Conservation (phyloP, 2,113 vertebrate genomes). For the Solenodon paradoxus region DNA sequence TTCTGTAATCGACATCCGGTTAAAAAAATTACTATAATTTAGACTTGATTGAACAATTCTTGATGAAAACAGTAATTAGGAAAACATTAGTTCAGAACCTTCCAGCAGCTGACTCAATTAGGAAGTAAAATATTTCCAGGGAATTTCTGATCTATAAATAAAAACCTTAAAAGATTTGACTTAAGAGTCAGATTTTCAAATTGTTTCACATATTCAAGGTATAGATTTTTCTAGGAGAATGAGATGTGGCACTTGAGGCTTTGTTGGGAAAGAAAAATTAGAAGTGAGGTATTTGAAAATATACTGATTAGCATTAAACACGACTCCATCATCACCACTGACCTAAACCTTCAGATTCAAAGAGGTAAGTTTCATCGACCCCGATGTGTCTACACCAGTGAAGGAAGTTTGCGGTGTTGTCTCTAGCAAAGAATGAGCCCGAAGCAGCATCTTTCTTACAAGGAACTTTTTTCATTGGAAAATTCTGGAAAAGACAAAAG, state of each 20-base stretch:
- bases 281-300: not conserved
- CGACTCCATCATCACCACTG: not conserved
- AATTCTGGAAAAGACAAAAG: conserved; percentile 82
- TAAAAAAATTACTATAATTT: conserved; percentile 57
- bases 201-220: not conserved
- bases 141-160: conserved; percentile 18
- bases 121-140: not conserved
- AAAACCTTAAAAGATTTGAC: conserved; percentile 60
- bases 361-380: conserved; percentile 95
- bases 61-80: conserved; percentile 60
- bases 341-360: conserved; percentile 99
- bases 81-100: conserved; percentile 38
- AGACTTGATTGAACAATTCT: conserved; percentile 15
- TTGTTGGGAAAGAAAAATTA: conserved; percentile 41
- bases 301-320: conserved; percentile 27
- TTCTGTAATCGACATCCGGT: conserved; percentile 52
- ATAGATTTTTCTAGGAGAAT: conserved; percentile 8
- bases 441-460: conserved; percentile 94
- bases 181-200: conserved; percentile 13
- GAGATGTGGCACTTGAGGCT: not conserved
- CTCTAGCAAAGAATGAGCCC: conserved; percentile 97
- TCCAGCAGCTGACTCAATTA: conserved; percentile 50
- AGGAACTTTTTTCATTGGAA: conserved; percentile 90
- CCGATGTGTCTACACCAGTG: conserved; percentile 93
- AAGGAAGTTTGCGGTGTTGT: conserved; percentile 98